Evolutionary conservation across 2,888 invertebrate species (phyloP).

Genomic region (Hyposoter didymator): DNA sequence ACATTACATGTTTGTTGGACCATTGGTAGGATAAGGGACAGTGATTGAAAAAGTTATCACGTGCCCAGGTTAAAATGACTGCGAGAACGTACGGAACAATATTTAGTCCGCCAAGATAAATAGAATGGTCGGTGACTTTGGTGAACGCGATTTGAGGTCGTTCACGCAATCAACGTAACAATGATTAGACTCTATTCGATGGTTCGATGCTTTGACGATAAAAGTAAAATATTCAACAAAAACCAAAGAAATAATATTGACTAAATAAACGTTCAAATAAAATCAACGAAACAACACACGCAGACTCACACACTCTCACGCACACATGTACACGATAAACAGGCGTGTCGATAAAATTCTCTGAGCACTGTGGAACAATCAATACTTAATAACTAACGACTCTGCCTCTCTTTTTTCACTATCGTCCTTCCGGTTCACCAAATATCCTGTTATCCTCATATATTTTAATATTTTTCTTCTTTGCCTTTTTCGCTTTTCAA

Average conservation of each 20-base stretch:
- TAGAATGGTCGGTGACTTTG: slow-evolving; percentile 26
- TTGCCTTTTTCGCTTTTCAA: not conserved
- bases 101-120: not conserved
- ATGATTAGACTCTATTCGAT: slow-evolving; percentile 64
- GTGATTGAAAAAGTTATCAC: slow-evolving; percentile 32
- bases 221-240: slow-evolving; percentile 13
- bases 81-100: not conserved
- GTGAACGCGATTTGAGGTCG: slow-evolving; percentile 60
- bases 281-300: not conserved
- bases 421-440: not conserved
- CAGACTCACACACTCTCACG: not conserved
- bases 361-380: slow-evolving; percentile 48
- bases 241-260: slow-evolving; percentile 19
- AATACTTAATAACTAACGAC: slow-evolving; percentile 32
- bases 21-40: slow-evolving; percentile 54
- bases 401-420: slow-evolving; percentile 8
- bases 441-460: not conserved
- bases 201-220: slow-evolving; percentile 56
- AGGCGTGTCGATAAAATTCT: slow-evolving; percentile 41
- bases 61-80: slow-evolving; percentile 38
- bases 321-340: slow-evolving; percentile 7
- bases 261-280: slow-evolving; percentile 26
- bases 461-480: slow-evolving; percentile 3
- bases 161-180: slow-evolving; percentile 56
- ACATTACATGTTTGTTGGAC: slow-evolving; percentile 58